These are phyloP conservation scores for Podarcis siculus DNA, from an alignment of 2,797 vertebrate species.

Conservation along the genomic window DNA sequence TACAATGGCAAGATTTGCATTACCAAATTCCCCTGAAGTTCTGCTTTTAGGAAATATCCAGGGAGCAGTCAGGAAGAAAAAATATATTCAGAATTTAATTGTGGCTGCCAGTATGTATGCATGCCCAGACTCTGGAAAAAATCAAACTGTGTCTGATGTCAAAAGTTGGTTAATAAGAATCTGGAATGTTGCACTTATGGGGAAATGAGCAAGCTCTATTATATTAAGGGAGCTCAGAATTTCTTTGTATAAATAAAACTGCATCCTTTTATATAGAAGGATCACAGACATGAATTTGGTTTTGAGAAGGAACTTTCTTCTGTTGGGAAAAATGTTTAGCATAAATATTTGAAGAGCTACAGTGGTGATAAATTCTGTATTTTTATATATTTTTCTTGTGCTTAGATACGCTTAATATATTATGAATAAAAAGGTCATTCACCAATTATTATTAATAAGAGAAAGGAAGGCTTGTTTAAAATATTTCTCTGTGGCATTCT, in stretches of 20 bases:
- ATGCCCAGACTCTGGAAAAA: background rate
- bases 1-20: background rate
- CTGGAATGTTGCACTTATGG: background rate
- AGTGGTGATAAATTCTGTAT: background rate
- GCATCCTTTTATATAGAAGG: background rate
- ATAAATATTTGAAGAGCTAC: background rate
- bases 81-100: background rate
- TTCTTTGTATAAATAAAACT: background rate
- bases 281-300: background rate
- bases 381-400: background rate
- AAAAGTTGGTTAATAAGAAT: background rate
- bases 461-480: background rate
- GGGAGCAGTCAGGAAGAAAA: background rate
- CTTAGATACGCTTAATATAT: background rate
- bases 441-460: background rate
- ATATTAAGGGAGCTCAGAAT: background rate
- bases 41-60: background rate
- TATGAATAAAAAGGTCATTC: background rate
- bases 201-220: background rate
- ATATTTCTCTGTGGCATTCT: background rate
- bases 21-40: background rate
- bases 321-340: background rate
- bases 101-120: background rate
- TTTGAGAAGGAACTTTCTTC: background rate
- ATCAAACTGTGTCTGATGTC: background rate